Conservation (phyloP, 2,797 vertebrate genomes). For the Gymnodraco acuticeps region DNA sequence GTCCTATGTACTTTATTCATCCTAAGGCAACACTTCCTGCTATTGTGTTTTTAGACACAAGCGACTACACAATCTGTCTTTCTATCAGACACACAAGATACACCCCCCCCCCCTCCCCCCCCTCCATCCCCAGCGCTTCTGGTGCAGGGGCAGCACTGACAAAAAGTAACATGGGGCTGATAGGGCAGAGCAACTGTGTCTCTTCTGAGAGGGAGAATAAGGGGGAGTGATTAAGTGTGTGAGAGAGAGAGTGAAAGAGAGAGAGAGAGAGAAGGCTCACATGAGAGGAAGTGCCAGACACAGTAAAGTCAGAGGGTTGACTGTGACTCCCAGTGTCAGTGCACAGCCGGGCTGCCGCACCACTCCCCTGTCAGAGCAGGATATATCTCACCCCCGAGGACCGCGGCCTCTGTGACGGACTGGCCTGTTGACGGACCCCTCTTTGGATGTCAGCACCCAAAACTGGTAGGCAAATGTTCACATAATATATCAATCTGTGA, state of each 20-base stretch:
- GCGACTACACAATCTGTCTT: constrained; percentile 55
- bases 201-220: constrained; percentile 47
- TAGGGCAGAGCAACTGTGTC: constrained; percentile 71
- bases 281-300: constrained; percentile 68
- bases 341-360: constrained; percentile 58
- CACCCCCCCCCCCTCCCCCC: constrained; percentile 2
- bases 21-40: constrained; percentile 79
- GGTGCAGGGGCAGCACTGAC: constrained; percentile 62
- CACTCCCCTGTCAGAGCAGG: constrained; percentile 76
- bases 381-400: constrained; percentile 61
- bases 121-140: constrained; percentile 47
- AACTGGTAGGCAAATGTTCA: constrained; percentile 60
- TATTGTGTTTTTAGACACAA: constrained; percentile 74
- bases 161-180: constrained; percentile 69
- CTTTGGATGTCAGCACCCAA: constrained; percentile 61
- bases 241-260: constrained; percentile 30
- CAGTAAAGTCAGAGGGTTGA: constrained; percentile 65
- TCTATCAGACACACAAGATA: constrained; percentile 15
- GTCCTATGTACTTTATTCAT: constrained; percentile 61
- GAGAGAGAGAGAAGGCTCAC: constrained; percentile 52
- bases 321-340: constrained; percentile 63
- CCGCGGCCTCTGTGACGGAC: constrained; percentile 54
- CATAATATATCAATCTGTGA: neutral
- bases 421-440: constrained; percentile 50
- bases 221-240: constrained; percentile 47